Percentiles rank a stretch among this genome's conserved stretches.
phyloP scores from a whole-genome alignment of 2,797 vertebrate genomes.

The Myotis daubentonii region DNA sequence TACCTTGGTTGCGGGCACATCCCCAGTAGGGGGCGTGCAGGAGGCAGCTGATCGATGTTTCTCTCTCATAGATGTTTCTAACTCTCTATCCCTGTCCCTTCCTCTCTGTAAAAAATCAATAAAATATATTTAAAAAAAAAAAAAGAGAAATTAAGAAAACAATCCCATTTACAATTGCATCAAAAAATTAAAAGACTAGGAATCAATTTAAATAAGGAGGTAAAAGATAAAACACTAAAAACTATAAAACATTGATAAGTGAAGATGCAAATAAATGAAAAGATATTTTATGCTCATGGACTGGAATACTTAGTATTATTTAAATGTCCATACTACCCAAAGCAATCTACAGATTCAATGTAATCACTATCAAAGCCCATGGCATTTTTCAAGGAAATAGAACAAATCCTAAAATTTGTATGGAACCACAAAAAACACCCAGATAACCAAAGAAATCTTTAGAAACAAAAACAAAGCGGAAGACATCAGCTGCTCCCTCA shows the following conservation, averaged over 20 bases:
- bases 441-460: not conserved
- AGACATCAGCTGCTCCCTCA: too few relatives aligned
- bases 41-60: too few relatives aligned
- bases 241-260: not conserved
- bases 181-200: not conserved
- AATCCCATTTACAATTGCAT: not conserved
- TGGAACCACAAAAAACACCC: not conserved
- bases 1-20: too few relatives aligned
- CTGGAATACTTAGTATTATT: not conserved
- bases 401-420: not conserved
- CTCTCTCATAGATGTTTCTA: too few relatives aligned
- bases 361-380: not conserved
- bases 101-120: too few relatives aligned
- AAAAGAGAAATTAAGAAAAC: too few relatives aligned
- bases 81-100: too few relatives aligned
- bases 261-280: not conserved
- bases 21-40: too few relatives aligned
- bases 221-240: not conserved
- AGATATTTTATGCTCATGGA: not conserved
- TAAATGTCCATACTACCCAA: not conserved
- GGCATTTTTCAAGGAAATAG: not conserved
- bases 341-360: not conserved
- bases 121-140: too few relatives aligned
- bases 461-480: not conserved
- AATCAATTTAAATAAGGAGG: not conserved